A percentile compares a stretch with the other conserved stretches of the same genome.
Evolutionary conservation across 1,140 invertebrate species (phyloP).

Genomic region (Phortica variegata): DNA sequence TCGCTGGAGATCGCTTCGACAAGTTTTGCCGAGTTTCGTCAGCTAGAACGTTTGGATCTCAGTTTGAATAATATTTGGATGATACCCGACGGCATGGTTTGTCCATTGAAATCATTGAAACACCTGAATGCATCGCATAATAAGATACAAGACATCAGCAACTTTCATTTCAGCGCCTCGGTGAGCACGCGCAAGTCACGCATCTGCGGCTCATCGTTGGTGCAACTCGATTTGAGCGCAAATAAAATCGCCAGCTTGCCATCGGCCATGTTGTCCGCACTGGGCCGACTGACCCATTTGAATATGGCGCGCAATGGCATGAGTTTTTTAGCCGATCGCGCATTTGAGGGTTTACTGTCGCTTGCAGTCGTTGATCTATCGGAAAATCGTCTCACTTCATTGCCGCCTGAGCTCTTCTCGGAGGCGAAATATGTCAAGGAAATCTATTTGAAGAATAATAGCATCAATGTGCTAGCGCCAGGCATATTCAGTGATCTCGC

Average conservation of each 20-base stretch:
- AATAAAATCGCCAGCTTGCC: slow-evolving; percentile 81
- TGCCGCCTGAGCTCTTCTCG: slow-evolving; percentile 80
- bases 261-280: slow-evolving; percentile 71
- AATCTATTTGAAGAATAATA: slow-evolving; percentile 82
- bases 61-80: slow-evolving; percentile 85
- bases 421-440: slow-evolving; percentile 79
- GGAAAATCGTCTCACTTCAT: slow-evolving; percentile 76
- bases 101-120: slow-evolving; percentile 74
- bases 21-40: slow-evolving; percentile 71
- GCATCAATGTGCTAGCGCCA: slow-evolving; percentile 81
- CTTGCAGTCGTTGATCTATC: slow-evolving; percentile 77
- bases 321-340: slow-evolving; percentile 75
- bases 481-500: slow-evolving; percentile 80
- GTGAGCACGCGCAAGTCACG: slow-evolving; percentile 63
- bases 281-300: slow-evolving; percentile 66
- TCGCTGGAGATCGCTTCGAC: slow-evolving; percentile 74
- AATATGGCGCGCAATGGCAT: slow-evolving; percentile 71
- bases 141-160: slow-evolving; percentile 73
- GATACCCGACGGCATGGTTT: slow-evolving; percentile 80
- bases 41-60: slow-evolving; percentile 78
- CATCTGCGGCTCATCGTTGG: slow-evolving; percentile 69
- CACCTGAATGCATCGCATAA: slow-evolving; percentile 80
- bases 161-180: slow-evolving; percentile 71
- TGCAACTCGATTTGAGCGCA: slow-evolving; percentile 75
- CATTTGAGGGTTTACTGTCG: slow-evolving; percentile 75